phyloP scores from a whole-genome alignment of 2,797 vertebrate species.

The Rhyacichthys aspro region DNA sequence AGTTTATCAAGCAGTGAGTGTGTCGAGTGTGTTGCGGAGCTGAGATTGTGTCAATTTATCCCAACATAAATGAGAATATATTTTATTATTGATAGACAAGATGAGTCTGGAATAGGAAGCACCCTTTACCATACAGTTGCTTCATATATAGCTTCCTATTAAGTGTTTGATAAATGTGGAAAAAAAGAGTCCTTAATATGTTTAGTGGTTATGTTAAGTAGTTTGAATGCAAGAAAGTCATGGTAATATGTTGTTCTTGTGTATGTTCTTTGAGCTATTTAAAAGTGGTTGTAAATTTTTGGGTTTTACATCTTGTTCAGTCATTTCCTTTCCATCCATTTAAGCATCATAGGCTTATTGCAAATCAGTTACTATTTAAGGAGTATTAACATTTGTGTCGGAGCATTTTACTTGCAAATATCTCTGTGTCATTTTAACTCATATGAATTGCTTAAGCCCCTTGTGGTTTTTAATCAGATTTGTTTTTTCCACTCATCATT shows the following conservation, averaged over 20 bases:
- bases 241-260: no score
- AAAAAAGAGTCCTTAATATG: no score
- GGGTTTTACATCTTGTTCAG: background rate
- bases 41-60: conserved; percentile 7
- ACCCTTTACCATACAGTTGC: no score
- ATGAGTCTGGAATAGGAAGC: background rate
- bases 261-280: no score
- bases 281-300: background rate
- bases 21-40: background rate
- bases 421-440: background rate
- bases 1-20: conserved; percentile 35
- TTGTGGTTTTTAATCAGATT: background rate
- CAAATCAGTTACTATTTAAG: no score
- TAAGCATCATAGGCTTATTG: background rate
- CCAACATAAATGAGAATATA: conserved; percentile 29
- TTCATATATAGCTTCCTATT: no score
- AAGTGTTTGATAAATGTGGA: no score
- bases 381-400: no score
- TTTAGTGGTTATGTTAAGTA: no score
- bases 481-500: background rate
- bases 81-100: background rate
- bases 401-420: no score
- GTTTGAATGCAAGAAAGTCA: no score
- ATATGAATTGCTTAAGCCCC: background rate
- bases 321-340: background rate